Conservation (phyloP, 2,888 invertebrate species). For the Hylaea fasciaria region DNA sequence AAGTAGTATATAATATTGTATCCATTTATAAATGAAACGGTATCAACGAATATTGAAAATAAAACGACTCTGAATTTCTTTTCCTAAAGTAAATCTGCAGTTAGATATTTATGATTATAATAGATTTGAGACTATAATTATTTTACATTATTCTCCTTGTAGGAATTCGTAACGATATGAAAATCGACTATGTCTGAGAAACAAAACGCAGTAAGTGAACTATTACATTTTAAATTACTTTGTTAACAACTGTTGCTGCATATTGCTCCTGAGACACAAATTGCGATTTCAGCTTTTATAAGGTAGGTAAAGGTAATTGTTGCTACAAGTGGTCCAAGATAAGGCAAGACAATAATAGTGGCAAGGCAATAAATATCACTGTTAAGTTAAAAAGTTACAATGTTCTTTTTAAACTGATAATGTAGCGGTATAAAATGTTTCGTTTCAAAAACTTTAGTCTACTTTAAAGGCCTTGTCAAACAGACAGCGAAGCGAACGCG, state of each 20-base stretch:
- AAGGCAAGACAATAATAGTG: conserved; percentile 55
- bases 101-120: too few species aligned
- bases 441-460: conserved; percentile 18
- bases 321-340: conserved; percentile 49
- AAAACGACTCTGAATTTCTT: not conserved
- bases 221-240: not conserved
- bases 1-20: too few species aligned
- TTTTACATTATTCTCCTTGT: not conserved
- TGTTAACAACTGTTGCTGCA: conserved; percentile 5
- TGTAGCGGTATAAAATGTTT: not conserved
- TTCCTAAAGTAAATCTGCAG: too few species aligned
- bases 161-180: conserved; percentile 11
- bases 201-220: conserved; percentile 17
- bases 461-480: conserved; percentile 5
- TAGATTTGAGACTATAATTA: not conserved
- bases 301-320: conserved; percentile 18
- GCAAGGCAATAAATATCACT: conserved; percentile 46
- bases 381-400: conserved; percentile 14
- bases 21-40: conserved; percentile 38
- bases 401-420: not conserved
- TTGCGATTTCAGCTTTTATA: conserved; percentile 26
- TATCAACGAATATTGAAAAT: conserved; percentile 30
- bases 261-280: conserved; percentile 24
- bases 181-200: conserved; percentile 19
- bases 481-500: too few species aligned